Percentiles rank a stretch among this genome's conserved stretches.
These are phyloP conservation scores for Turritopsis rubra DNA, from an alignment of 30 jellyfish, hydroid and myxozoan species.

Conservation along the genomic window DNA sequence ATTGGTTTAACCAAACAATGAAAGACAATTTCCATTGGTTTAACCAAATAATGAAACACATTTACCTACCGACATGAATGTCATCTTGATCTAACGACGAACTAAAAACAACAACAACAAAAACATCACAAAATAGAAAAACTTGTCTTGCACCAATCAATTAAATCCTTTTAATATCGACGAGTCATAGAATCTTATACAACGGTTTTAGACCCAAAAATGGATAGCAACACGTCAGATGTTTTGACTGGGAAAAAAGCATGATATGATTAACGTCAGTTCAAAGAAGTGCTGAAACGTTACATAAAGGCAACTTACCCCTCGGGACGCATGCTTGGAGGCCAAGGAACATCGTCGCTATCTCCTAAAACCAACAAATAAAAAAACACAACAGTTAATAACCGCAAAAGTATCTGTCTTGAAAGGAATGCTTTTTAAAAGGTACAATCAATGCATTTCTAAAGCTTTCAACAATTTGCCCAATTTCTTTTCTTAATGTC, in stretches of 20 bases:
- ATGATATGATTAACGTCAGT: too few species aligned
- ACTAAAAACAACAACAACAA: conserved; percentile 31
- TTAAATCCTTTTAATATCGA: too few species aligned
- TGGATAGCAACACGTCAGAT: too few species aligned
- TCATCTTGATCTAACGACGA: conserved; percentile 88
- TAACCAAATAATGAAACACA: not conserved
- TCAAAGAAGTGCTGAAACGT: not conserved
- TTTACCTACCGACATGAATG: conserved; percentile 76
- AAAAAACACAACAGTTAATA: not conserved
- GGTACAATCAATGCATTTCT: not conserved
- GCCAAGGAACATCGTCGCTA: conserved; percentile 78
- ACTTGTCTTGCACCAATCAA: too few species aligned
- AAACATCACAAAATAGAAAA: not conserved
- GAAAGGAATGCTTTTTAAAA: too few species aligned
- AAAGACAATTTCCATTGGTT: too few species aligned
- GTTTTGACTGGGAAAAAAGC: too few species aligned
- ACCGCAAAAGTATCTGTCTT: not conserved
- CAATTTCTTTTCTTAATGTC: not conserved
- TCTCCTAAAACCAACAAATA: conserved; percentile 41
- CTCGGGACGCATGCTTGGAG: conserved; percentile 82
- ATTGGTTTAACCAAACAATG: not conserved
- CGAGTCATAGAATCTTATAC: too few species aligned
- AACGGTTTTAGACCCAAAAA: too few species aligned
- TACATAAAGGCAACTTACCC: too few species aligned
- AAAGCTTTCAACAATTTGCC: not conserved